Conservation (phyloP, 2,888 invertebrate species). For the Meandrusa payeni region DNA sequence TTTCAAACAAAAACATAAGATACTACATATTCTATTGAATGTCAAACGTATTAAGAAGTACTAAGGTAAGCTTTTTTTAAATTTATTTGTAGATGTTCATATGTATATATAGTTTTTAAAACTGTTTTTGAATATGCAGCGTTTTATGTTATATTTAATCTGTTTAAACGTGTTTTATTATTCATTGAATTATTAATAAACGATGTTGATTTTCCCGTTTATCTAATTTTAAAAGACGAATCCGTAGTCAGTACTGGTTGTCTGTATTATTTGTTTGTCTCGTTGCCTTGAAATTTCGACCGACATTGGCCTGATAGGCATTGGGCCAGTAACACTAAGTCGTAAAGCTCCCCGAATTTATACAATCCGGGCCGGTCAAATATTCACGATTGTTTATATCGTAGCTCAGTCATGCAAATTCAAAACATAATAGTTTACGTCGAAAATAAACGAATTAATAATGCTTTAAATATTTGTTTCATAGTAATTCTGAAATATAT, state of each 20-base stretch:
- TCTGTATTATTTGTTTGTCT: slow-evolving; percentile 22
- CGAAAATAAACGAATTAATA: no score
- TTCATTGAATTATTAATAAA: no score
- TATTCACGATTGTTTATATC: slow-evolving; percentile 18
- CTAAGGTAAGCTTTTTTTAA: no score
- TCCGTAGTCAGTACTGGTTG: background rate
- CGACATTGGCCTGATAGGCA: slow-evolving; percentile 26
- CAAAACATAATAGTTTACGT: slow-evolving; percentile 7
- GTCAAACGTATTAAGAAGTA: background rate
- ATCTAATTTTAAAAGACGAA: background rate
- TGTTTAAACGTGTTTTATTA: no score
- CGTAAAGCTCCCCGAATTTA: slow-evolving; percentile 25
- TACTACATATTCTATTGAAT: background rate
- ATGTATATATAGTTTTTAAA: no score
- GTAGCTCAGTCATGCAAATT: slow-evolving; percentile 19
- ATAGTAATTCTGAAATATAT: no score
- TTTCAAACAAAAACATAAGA: no score
- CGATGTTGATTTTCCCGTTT: no score
- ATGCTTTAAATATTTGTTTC: no score
- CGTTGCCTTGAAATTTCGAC: slow-evolving; percentile 24
- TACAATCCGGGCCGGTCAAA: slow-evolving; percentile 18
- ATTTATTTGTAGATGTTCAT: no score
- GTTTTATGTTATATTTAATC: no score
- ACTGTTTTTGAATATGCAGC: no score
- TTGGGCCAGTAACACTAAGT: slow-evolving; percentile 24